These are phyloP conservation scores for Meloe dianella DNA, from an alignment of 2,888 invertebrate genomes.

Conservation along the genomic window DNA sequence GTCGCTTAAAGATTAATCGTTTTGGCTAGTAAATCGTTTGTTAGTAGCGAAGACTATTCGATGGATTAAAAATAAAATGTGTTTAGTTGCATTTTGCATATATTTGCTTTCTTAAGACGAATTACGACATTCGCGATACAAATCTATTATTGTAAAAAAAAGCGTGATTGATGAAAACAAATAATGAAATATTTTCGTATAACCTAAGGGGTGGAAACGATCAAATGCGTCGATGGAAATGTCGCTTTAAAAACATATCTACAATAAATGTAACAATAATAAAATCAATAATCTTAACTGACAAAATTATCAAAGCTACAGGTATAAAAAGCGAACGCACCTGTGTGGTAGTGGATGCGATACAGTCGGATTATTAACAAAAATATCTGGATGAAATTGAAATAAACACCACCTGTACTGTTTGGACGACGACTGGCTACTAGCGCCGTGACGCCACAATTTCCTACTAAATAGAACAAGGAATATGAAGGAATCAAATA, in stretches of 20 bases:
- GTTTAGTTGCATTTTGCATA: neutral
- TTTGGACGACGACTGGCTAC: conserved; percentile 7
- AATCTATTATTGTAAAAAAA: neutral
- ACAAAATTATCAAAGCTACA: neutral
- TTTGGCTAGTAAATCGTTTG: neutral
- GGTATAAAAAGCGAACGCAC: neutral
- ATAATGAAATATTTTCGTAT: neutral
- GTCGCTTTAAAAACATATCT: too few species aligned
- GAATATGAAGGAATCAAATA: neutral
- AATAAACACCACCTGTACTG: neutral
- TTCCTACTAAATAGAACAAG: neutral
- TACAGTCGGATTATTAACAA: neutral
- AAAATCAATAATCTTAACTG: neutral
- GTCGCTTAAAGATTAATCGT: neutral
- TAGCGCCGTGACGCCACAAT: conserved; percentile 10
- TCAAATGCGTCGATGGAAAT: too few species aligned
- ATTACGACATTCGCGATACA: too few species aligned
- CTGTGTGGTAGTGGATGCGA: neutral
- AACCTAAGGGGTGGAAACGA: too few species aligned
- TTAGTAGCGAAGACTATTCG: neutral
- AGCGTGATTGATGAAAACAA: neutral
- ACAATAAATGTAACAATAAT: neutral
- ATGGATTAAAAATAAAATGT: neutral
- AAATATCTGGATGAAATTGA: neutral
- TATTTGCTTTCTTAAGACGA: too few species aligned